Percentiles rank a stretch among this genome's conserved stretches.
Evolutionary conservation across 2,797 vertebrate species (phyloP).

Genomic region (Alcedo atthis): DNA sequence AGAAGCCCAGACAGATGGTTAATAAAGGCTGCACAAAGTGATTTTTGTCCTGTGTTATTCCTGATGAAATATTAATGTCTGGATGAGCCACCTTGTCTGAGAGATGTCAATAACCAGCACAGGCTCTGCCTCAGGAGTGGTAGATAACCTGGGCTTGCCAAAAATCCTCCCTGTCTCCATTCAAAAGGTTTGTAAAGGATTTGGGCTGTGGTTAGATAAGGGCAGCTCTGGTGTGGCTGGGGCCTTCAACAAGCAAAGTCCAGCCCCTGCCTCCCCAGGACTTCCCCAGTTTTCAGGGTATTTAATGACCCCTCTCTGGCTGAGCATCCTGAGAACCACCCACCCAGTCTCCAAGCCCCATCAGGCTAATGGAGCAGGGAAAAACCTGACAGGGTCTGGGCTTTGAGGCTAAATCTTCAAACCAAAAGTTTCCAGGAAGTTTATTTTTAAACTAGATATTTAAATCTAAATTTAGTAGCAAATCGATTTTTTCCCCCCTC

Average conservation of each 20-base stretch:
- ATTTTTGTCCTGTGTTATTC: neutral
- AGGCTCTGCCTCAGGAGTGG: rapidly evolving
- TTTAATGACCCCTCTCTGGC: neutral
- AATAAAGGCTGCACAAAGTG: neutral
- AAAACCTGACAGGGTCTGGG: neutral
- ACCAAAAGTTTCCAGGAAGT: neutral
- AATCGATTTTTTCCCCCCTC: neutral
- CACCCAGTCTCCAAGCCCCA: rapidly evolving
- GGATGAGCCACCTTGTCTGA: rapidly evolving
- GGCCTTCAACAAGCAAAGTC: neutral
- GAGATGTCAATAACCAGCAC: neutral
- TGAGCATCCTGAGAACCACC: neutral
- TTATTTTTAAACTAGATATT: neutral
- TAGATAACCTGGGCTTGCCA: rapidly evolving
- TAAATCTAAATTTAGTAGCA: neutral
- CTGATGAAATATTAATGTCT: neutral
- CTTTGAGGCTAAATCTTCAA: neutral
- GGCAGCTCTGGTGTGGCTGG: rapidly evolving
- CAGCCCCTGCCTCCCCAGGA: too few species aligned
- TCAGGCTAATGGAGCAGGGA: rapidly evolving
- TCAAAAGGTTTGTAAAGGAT: neutral
- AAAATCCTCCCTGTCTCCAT: neutral
- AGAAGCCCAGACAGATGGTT: rapidly evolving
- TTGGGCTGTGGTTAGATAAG: neutral
- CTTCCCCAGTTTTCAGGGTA: rapidly evolving